Base-by-base conservation (phyloP, 2,113 vertebrate species). In the Caretta caretta region DNA sequence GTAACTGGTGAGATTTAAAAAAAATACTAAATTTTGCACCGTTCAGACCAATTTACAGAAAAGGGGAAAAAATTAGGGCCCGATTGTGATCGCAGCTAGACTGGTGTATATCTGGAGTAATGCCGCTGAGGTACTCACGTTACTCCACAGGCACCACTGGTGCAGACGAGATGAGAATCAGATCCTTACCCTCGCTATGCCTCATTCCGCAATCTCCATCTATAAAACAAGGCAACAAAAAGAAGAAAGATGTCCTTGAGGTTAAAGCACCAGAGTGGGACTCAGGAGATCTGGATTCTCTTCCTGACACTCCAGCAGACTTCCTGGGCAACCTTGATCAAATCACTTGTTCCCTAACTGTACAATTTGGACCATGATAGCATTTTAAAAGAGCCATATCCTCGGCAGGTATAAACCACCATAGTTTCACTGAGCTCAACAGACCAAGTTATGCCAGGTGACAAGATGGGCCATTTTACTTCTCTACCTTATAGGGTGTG, bases 351-450 rank as follows among this genome's bases (percentile, higher is more conserved):
- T 65, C 84, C 76, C 78, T 86, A n/a, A 62, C 16, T 75, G 10
- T 53, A 82, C 0, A 0, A 72, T 0, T 0, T 35, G 48, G 86
- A 59, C 6, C 11, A 4, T n/a, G 35, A 8, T n/a, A 19, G n/a
- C 11, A 0, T 75, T 81, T 54, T 85, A 50, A 51, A 80, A 82
- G 22, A 3, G 29, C 65, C 3, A 1, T 80, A 69, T 80, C 42
- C 62, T 87, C 54, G 1, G 42, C 54, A 51, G 84, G 35, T 4
- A 0, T 42, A 75, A 22, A 75, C 38, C 10, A 75, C 72, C 35
- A 69, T 69, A 19, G 31, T 69, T 38, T 38, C 35, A 75, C 22
- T 75, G 38, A 75, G 69, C 20, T 5, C 54, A 29, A 56, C 46
- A 35, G 42, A 78, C 80, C 50, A 25, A 31, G 49, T 53, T 54